Conservation (phyloP, 2,113 vertebrate genomes). For the Gymnorhina tibicen region DNA sequence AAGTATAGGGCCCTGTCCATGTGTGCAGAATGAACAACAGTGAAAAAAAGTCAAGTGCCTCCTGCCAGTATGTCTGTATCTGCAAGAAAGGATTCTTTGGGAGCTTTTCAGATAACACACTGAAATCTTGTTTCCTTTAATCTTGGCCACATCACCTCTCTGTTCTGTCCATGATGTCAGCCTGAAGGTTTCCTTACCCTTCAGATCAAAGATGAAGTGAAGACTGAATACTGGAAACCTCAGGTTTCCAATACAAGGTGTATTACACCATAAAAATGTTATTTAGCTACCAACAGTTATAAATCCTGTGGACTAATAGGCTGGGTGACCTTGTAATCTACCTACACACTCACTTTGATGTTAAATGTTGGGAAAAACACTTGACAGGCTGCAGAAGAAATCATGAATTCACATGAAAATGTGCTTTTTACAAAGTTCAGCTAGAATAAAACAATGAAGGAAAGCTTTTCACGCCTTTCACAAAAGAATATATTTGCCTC, state of each 20-base stretch:
- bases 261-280: not conserved
- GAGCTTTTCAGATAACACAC: not conserved
- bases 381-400: not conserved
- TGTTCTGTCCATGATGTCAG: not conserved
- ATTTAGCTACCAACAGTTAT: not conserved
- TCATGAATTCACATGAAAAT: not conserved
- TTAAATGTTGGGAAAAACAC: not conserved
- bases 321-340: not conserved
- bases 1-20: fast-evolving
- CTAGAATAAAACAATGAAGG: conserved; percentile 4
- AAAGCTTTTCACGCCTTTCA: not conserved
- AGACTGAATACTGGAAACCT: not conserved
- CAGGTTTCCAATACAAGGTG: not conserved
- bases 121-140: not conserved
- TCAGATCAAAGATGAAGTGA: not conserved
- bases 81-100: not conserved
- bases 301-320: not conserved
- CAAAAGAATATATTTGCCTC: not conserved
- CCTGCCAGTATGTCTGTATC: not conserved
- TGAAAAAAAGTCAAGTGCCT: not conserved
- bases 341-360: not conserved
- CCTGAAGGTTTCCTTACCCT: not conserved
- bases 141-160: not conserved
- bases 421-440: not conserved
- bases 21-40: not conserved